phyloP scores from a whole-genome alignment of 1,140 invertebrate species.

The Ladona fulva region DNA sequence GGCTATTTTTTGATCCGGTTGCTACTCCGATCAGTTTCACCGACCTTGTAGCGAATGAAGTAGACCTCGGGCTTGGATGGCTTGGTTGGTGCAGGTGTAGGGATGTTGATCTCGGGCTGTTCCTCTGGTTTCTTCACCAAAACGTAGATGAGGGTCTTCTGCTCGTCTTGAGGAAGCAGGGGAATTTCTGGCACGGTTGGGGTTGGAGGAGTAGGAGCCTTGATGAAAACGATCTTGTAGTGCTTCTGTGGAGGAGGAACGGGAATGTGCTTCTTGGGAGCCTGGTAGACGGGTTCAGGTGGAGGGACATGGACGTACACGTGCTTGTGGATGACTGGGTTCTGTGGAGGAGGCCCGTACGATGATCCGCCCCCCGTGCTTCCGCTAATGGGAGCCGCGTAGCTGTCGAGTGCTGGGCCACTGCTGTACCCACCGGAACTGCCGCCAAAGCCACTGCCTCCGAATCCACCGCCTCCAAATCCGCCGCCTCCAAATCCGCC shows the following conservation, averaged over 20 bases:
- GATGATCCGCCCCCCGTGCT: slow-evolving; percentile 30
- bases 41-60: slow-evolving; percentile 76
- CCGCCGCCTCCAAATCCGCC: slow-evolving; percentile 24
- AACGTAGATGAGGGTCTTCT: slow-evolving; percentile 84
- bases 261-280: slow-evolving; percentile 41
- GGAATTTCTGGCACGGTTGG: slow-evolving; percentile 66
- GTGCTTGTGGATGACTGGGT: slow-evolving; percentile 70
- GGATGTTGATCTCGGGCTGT: slow-evolving; percentile 63
- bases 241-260: slow-evolving; percentile 71
- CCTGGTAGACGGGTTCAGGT: slow-evolving; percentile 64
- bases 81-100: slow-evolving; percentile 66
- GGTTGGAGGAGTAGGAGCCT: slow-evolving; percentile 68
- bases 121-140: slow-evolving; percentile 80
- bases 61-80: slow-evolving; percentile 78
- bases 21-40: not conserved
- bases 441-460: slow-evolving; percentile 32
- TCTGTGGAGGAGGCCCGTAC: slow-evolving; percentile 62
- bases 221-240: slow-evolving; percentile 84
- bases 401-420: slow-evolving; percentile 18
- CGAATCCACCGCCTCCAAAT: slow-evolving; percentile 32
- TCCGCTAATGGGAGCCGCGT: slow-evolving; percentile 12
- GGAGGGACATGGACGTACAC: slow-evolving; percentile 80
- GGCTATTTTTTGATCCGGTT: no score
- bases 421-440: slow-evolving; percentile 24
- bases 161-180: slow-evolving; percentile 62